Base-by-base conservation (phyloP, 2,888 invertebrate species). In the Antheraea yamamai region DNA sequence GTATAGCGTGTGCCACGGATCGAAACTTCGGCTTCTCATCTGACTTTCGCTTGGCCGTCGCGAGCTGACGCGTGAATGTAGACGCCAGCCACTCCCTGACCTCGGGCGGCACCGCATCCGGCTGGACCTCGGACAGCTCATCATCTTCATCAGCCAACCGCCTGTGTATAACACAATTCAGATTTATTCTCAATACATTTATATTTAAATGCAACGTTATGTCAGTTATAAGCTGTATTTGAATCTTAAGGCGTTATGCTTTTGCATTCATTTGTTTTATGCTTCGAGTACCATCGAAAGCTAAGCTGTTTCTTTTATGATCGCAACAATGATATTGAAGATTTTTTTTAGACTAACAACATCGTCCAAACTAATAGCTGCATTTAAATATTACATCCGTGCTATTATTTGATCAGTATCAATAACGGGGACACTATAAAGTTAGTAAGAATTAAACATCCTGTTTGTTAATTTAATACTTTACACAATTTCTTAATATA, bases 41-140 rank as follows among this genome's bases (percentile, higher is more conserved):
- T 55, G 96, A 96, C 92, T 96, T 96, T 86, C 97, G 96, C 81
- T 97, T 96, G 76, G 97, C 96, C 76, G 97, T 97, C 78, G 97
- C 97, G 93, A 97, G 95, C 91, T 98, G 98, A 80, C 98, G 96
- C 61, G 99, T 99, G 94, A 99, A 99, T 72, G 99, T 99, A 77
- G 98, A 97, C 77, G 99, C 98, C 90, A 99, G 95, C 99, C 99
- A 99, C 92, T 99, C 99, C 82, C 99, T 96, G 70, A 99, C 99
- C 91, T 99, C 99, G 77, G 97, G 98, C 66, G 99, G 99, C 74
- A 99, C 99, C 18, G 98, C 98, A 90, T 99, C 99, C 75, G 99
- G 98, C 87, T 99, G 98, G 75, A 99, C 99, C 92, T 99, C 99
- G 71, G 98, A 98, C 81, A 99, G 94, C 92, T 99, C 99, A 91